Percentiles rank a stretch among this genome's conserved stretches.
phyloP scores from a whole-genome alignment of 2,888 invertebrate genomes.

The Azorinus chamasolen region DNA sequence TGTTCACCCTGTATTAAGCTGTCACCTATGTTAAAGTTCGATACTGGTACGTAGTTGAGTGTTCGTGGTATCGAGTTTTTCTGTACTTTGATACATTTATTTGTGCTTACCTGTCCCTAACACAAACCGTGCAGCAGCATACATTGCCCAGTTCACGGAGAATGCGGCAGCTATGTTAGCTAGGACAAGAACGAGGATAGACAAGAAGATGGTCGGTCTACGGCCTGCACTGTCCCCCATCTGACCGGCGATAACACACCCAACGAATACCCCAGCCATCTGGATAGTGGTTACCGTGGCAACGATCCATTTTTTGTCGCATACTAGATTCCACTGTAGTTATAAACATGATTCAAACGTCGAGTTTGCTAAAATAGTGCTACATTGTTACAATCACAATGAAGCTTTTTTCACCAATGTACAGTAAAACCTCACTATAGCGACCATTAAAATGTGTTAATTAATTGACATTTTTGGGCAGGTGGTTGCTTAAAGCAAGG shows the following conservation, averaged over 20 bases:
- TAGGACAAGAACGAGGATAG: slow-evolving; percentile 39
- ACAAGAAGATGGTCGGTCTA: slow-evolving; percentile 64
- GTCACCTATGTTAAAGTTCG: too few species aligned
- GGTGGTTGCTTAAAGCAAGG: too few species aligned
- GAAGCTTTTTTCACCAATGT: too few species aligned
- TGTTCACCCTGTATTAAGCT: too few species aligned
- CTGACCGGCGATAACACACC: slow-evolving; percentile 68
- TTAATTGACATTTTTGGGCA: too few species aligned
- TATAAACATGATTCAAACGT: neutral
- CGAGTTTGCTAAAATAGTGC: too few species aligned
- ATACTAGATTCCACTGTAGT: slow-evolving; percentile 68
- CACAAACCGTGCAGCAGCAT: slow-evolving; percentile 65
- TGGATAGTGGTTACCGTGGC: slow-evolving; percentile 69
- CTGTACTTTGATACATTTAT: too few species aligned
- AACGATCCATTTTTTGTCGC: slow-evolving; percentile 63
- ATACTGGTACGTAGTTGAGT: too few species aligned
- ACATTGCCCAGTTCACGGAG: slow-evolving; percentile 73
- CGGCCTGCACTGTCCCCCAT: slow-evolving; percentile 69
- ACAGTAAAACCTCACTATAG: too few species aligned
- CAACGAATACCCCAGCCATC: slow-evolving; percentile 71
- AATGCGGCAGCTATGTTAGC: slow-evolving; percentile 65
- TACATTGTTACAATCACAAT: too few species aligned
- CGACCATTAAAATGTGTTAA: too few species aligned
- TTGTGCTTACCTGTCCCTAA: slow-evolving; percentile 62
- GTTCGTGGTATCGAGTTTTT: too few species aligned